Base-by-base conservation (phyloP, 2,113 vertebrate genomes). In the Origma solitaria region DNA sequence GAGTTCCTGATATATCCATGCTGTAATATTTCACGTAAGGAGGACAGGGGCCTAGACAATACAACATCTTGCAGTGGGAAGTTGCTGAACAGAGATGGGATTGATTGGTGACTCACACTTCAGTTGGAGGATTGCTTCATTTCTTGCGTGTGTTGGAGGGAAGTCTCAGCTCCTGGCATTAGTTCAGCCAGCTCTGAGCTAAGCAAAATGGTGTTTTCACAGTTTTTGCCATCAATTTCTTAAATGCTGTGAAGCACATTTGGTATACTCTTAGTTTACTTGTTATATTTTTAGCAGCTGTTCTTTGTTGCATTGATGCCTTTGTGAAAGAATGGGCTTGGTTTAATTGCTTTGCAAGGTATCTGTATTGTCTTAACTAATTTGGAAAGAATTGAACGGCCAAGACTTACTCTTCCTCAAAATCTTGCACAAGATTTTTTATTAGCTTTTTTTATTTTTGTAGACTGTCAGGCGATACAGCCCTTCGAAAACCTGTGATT, bases 231-330 rank as follows among this genome's bases (percentile, higher is more conserved):
- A 27, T 66, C 40, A 5, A 2, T 64, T 84, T 56, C 58, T 60
- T 19, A 45, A 51, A 60, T 18, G n/a, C 51, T 70, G 6, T 31
- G 42, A 23, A 66, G 49, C 18, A 33, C 30, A 15, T 19, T 53
- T 0, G 0, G 3, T 54, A 0, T 11, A 2, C 9, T 70, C 23
- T 25, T 14, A 24, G 25, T 65, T 89, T 31, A 30, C 15, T 88
- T 65, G 9, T n/a, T 78, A 3, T n/a, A 1, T 38, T 76, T 70
- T 92, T 88, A 82, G 42, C 57, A 60, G 53, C 15, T n/a, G 25
- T 35, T 70, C 25, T 91, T 54, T 53, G 28, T 47, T 76, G 10
- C 30, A 3, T 30, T 24, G 20, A 44, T 68, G 38, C 27, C 38
- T 60, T n/a, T 60, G 30, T 64, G 28, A 54, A 66, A 50, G 30